A percentile compares a stretch with the other conserved stretches of the same genome.
Conservation (phyloP, 2,113 vertebrate species). For the Mungos mungo region DNA sequence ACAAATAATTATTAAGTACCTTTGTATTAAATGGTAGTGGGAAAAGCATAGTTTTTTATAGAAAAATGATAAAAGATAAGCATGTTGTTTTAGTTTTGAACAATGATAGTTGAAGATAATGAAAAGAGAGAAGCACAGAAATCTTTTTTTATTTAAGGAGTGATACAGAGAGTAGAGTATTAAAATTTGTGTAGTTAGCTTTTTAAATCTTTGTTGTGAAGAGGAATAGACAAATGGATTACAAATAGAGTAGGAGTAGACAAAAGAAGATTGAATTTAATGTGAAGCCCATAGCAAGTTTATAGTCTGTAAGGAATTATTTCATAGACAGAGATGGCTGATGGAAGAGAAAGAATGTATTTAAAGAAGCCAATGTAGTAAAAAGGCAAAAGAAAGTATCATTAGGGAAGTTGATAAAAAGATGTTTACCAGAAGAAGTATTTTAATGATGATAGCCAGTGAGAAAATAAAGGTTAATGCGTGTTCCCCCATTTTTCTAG, state of each 20-base stretch:
- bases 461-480: neutral
- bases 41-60: neutral
- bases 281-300: neutral
- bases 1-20: neutral
- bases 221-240: neutral
- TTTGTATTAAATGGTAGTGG: neutral
- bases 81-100: neutral
- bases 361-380: neutral
- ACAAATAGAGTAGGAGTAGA: neutral
- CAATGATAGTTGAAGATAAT: neutral
- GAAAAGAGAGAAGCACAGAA: neutral
- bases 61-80: neutral
- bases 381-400: neutral
- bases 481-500: neutral
- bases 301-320: neutral
- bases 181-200: neutral
- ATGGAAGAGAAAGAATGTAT: neutral
- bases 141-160: neutral
- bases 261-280: neutral
- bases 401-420: neutral
- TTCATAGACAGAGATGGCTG: neutral
- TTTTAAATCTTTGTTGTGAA: neutral
- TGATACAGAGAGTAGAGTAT: neutral
- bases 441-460: neutral
- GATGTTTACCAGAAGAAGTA: too few species aligned